Evolutionary conservation across 2,113 vertebrate species (phyloP), one percentile per base, ranked within the genome.

Genomic region (Chamaetylas fuelleborni): DNA sequence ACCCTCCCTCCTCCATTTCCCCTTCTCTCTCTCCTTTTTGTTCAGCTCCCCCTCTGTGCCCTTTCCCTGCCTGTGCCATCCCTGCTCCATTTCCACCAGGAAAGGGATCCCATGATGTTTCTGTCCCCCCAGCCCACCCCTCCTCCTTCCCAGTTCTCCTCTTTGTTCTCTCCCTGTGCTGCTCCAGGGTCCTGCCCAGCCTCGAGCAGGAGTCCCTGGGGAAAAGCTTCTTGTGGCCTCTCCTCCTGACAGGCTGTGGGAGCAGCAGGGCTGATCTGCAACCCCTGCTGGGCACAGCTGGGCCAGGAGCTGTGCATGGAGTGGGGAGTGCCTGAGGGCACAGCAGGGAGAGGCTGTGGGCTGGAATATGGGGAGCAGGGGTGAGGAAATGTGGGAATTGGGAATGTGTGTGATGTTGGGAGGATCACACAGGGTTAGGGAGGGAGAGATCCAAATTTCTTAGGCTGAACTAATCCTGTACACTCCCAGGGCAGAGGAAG

Each of bases 151-250:
- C 58, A 24, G 22, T 25, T 79, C 42, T 79, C 45, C 58, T 33
- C 61, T 20, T 18, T 61, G 18, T n/a, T 29, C 15, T 66, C 6
- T 71, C 25, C 61, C 2, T 36, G 36, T 66, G 42, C 6, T 57
- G 31, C 48, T 34, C 23, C 53, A 19, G 26, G 22, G 24, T 62
- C 43, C 54, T 5, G 0, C 14, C 14, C 15, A 71, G 28, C 33
- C 45, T 31, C 1, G 6, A 33, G 36, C 34, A 36, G 51, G 8
- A 62, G 90, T 82, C 70, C 71, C 58, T 82, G 43, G 66, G 67
- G 58, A 86, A 73, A 67, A 14, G 58, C 54, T 92, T 88, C 88
- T 91, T 69, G 72, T 83, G 79, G 62, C 45, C 14, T 20, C 71
- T 58, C 38, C 62, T 62, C 53, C 51, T 11, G 51, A 8, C 5